These are phyloP conservation scores for Lamproptera curius DNA, from an alignment of 2,888 invertebrate species.

Conservation along the genomic window DNA sequence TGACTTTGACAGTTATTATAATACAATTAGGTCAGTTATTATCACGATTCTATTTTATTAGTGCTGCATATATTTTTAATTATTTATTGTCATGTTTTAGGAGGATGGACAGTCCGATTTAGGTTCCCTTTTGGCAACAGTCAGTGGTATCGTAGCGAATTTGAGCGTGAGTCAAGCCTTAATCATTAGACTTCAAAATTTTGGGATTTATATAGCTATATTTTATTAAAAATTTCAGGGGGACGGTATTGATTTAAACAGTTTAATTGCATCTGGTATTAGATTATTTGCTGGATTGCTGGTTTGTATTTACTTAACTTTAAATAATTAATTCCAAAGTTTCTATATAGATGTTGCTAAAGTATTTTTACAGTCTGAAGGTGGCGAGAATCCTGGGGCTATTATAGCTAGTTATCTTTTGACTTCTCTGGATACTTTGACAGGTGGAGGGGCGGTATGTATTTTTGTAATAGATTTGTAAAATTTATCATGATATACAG, in stretches of 20 bases:
- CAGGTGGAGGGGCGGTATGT: constrained; percentile 70
- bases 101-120: constrained; percentile 70
- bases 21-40: too few species aligned
- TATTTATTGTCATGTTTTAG: constrained; percentile 35
- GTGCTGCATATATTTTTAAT: too few species aligned
- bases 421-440: constrained; percentile 64
- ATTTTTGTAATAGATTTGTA: constrained; percentile 14
- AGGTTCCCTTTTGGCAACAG: constrained; percentile 60
- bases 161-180: constrained; percentile 60
- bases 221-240: constrained; percentile 48
- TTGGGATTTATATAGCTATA: not conserved
- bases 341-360: not conserved
- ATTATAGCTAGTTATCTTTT: constrained; percentile 61
- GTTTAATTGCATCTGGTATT: constrained; percentile 59
- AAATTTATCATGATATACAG: not conserved
- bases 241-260: constrained; percentile 65
- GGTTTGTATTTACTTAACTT: constrained; percentile 39
- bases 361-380: constrained; percentile 54
- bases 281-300: constrained; percentile 66
- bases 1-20: too few species aligned
- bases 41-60: not conserved
- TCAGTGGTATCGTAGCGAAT: constrained; percentile 64
- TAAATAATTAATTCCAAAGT: too few species aligned
- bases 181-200: not conserved
- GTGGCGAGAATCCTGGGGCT: constrained; percentile 64